A percentile compares a stretch with the other conserved stretches of the same genome.
Conservation (phyloP, 1,140 invertebrate genomes). For the Gonatopus flavifemur region DNA sequence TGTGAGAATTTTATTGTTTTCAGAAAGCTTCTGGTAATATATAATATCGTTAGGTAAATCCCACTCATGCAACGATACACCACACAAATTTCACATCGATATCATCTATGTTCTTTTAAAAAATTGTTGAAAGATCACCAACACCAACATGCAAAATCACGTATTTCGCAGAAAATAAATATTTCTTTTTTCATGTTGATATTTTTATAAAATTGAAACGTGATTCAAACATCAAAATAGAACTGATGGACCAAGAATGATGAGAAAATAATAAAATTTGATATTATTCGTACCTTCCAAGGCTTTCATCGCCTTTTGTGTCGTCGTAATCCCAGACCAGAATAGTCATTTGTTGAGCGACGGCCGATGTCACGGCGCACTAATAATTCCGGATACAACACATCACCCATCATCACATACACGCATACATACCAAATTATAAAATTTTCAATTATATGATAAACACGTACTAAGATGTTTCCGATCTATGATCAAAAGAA, state of each 20-base stretch:
- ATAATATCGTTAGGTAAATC: too few relatives aligned
- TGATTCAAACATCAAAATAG: too few relatives aligned
- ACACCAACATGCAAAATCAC: too few relatives aligned
- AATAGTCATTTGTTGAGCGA: conserved; percentile 76
- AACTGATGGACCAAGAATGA: conserved; percentile 1
- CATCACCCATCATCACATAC: conserved; percentile 53
- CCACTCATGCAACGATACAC: too few relatives aligned
- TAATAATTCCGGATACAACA: conserved; percentile 56
- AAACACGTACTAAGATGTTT: conserved; percentile 17
- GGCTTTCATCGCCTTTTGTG: conserved; percentile 77
- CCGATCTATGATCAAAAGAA: conserved; percentile 5
- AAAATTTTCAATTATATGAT: conserved; percentile 24
- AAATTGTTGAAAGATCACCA: too few relatives aligned
- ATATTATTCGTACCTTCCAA: conserved; percentile 70
- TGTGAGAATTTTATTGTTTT: too few relatives aligned
- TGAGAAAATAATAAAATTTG: conserved; percentile 6
- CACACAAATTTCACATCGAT: too few relatives aligned
- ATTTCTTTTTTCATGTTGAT: too few relatives aligned
- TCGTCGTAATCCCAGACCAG: conserved; percentile 84
- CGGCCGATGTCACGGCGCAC: conserved; percentile 61
- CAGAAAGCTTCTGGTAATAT: too few relatives aligned
- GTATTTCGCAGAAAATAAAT: too few relatives aligned
- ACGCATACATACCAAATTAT: conserved; percentile 46
- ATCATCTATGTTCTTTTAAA: too few relatives aligned
- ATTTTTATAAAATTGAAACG: too few relatives aligned